Evolutionary conservation across 2,797 vertebrate species (phyloP).

Genomic region (Lacerta viridis): DNA sequence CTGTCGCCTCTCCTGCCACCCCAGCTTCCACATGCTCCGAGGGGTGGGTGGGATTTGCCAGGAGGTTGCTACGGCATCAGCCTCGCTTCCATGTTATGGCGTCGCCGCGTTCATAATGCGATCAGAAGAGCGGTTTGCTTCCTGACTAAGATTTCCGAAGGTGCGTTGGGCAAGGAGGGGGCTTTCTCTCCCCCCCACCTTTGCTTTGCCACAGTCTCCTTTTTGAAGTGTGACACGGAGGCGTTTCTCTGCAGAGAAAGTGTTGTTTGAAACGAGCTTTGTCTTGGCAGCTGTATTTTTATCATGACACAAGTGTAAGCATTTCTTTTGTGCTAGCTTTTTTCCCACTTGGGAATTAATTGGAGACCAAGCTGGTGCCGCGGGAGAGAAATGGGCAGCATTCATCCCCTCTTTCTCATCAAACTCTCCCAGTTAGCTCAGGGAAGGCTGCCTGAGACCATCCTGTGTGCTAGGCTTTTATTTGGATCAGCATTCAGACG

Average conservation of each 20-base stretch:
- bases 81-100: not conserved
- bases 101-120: not conserved
- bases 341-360: not conserved
- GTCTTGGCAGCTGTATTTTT: conserved; percentile 43
- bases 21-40: not conserved
- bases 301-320: not conserved
- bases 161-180: conserved; percentile 8
- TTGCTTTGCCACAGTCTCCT: not conserved
- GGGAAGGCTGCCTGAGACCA: not conserved
- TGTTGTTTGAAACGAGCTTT: conserved; percentile 16
- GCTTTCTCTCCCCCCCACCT: not conserved
- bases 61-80: not conserved
- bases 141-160: not conserved
- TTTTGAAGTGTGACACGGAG: conserved; percentile 6
- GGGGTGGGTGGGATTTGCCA: not conserved
- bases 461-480: accelerated
- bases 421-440: not conserved
- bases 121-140: not conserved
- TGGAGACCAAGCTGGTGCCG: not conserved
- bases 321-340: not conserved
- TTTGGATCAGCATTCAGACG: not conserved
- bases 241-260: not conserved
- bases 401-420: not conserved
- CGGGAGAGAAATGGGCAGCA: not conserved
- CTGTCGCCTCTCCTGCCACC: no score